Evolutionary conservation across 2,888 invertebrate species (phyloP), one percentile per base, ranked within the genome.

Genomic region (Scaptomyza cyrtandrae): DNA sequence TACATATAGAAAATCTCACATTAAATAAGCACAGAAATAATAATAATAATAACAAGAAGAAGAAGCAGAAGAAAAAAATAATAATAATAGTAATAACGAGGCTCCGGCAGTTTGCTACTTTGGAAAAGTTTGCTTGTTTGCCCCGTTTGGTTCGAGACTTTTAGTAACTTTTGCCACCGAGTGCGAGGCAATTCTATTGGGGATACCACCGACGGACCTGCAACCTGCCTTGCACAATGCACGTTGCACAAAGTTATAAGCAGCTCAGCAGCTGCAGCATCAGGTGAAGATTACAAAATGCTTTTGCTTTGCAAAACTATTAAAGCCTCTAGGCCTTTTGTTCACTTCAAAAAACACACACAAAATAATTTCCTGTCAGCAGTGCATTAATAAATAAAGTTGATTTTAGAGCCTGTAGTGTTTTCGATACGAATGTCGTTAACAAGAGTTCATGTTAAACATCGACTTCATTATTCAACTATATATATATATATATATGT

Each of bases 81-180:
- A 58, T 62, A 56, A 64, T 60, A 69, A 85, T 80, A 82, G 63
- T 81, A 82, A 79, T 84, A 84, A 79, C 81, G 79, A 77, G 19
- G 81, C 76, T 67, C 59, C 49, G 71, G 58, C 78, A 78, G 80
- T 85, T 80, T 80, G 78, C 58, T 62, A 64, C 76, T 75, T 75
- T 64, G 7, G 41, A 41, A 72, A 75, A 75, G 43, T 76, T 76
- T 72, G 62, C 85, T 78, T 82, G 81, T 80, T 86, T 85, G 81
- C 66, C 75, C 78, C 71, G 67, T 63, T 78, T 65, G 67, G 54
- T 72, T 57, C 67, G 71, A 57, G 71, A 60, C 63, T 80, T 80
- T 83, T 46, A 53, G 69, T 60, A 86, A 84, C 83, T 84, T 84
- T 86, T 84, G 75, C 80, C 45, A 44, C 48, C 65, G 52, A 45